Evolutionary conservation across 2,797 vertebrate species (phyloP), one percentile per base, ranked within the genome.

Genomic region (Rachycentron canadum): DNA sequence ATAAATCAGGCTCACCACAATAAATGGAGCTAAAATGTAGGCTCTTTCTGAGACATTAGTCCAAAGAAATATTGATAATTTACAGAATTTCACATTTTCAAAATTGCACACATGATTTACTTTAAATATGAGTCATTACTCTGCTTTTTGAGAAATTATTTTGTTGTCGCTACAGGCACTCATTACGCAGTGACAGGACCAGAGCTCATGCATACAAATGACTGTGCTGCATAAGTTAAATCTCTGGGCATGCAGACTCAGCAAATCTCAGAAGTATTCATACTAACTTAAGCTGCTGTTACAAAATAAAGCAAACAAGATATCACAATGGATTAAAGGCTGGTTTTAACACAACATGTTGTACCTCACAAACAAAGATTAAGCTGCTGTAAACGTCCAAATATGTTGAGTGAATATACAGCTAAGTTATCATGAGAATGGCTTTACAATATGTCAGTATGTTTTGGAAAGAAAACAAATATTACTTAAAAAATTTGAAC

Each of bases 191-290:
- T 25, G 79, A 78, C 81, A 84, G 63, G 55, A 61, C 28, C 13
- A 17, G 21, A 40, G 69, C 72, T 83, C 57, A 47, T 74, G 71
- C 70, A 83, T 81, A 81, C 74, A 86, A 82, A 87, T 74, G 57
- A 81, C 56, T 32, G 30, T 6, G 28, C 45, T 19, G 70, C 40
- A 63, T 25, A 60, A 45, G n/a, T 87, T 73, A 57, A n/a, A 83
- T 75, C 64, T 79, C 26, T 6, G 41, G 43, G 21, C 47, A 16
- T 65, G 58, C 81, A 36, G 61, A 72, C 55, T 82, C 84, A 78
- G 81, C 67, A 83, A 38, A 73, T 83, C 64, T 69, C 49, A 53
- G 38, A 41, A 41, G 57, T 62, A 64, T 65, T 58, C 36, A 50
- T 0, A 25, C 7, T 36, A 14, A 78, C 34, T 59, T 16, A 47